Evolutionary conservation across 2,113 vertebrate species (phyloP).

Genomic region (Leiothrix lutea): DNA sequence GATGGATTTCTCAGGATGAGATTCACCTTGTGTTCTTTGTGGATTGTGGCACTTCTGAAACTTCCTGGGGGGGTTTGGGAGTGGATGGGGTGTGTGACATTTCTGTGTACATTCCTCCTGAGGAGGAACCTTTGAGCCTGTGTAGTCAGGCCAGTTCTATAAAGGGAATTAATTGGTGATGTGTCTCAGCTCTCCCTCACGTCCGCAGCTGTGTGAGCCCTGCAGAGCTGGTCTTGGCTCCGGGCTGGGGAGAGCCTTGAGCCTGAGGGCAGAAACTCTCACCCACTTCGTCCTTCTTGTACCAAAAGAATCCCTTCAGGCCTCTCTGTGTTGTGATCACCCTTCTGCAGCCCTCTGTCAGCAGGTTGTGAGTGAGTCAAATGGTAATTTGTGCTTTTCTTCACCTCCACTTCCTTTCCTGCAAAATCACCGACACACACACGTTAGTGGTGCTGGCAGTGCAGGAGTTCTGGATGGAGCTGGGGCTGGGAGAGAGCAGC

Average conservation of each 20-base stretch:
- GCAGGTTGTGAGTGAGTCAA: not conserved
- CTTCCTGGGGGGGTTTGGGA: not conserved
- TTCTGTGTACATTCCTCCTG: conserved; percentile 34
- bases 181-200: not conserved
- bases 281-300: not conserved
- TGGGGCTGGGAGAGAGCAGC: not conserved
- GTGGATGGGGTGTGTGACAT: not conserved
- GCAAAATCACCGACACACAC: not conserved
- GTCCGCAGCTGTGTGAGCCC: not conserved
- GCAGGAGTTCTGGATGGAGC: not conserved
- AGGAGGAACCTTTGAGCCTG: conserved; percentile 33
- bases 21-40: conserved; percentile 44
- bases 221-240: not conserved
- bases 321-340: not conserved
- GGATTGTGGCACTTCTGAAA: conserved; percentile 38
- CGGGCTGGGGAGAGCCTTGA: not conserved
- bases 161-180: conserved; percentile 12
- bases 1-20: conserved; percentile 40
- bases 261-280: not conserved
- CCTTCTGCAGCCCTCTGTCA: not conserved
- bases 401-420: not conserved
- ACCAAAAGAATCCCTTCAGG: not conserved
- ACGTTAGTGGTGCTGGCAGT: not conserved
- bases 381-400: not conserved
- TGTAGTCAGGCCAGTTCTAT: not conserved